Base-by-base conservation (phyloP, 2,113 vertebrate species). In the Dendropsophus ebraccatus region DNA sequence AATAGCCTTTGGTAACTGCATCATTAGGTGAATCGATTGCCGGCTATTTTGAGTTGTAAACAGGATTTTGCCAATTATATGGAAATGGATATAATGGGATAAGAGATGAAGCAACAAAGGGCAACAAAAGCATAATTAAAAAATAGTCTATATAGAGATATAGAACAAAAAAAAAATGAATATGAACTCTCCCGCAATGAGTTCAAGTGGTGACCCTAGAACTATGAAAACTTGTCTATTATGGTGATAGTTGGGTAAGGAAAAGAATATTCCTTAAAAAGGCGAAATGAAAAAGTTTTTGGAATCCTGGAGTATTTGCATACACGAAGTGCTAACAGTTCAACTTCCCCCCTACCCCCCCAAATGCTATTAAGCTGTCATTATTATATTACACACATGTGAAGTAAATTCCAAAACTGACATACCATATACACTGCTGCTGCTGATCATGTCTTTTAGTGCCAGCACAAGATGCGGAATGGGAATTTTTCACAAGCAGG, bases 381-480 rank as follows among this genome's bases (percentile, higher is more conserved):
- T 93, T 92, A 91, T 92, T 94, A 93, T 93, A 86, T 93, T 93
- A 91, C 90, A 94, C 91, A 92, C 92, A 95, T 93, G 93, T 91
- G 91, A 93, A 94, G 94, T 94, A 95, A 94, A 96, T 94, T 90
- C 90, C 91, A 95, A 96, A 96, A 95, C 92, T 92, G 93, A 97
- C 97, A 90, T 98, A 99, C 97, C 98, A 98, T 99, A 97, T 95
- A 99, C 95, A 97, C 96, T 96, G 96, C 94, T 96, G 97, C 97
- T 98, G 96, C 97, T 97, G 97, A 99, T 98, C 98, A 99, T 99
- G 96, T 97, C 97, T 97, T n/a, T 80, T 96, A 96, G 96, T 95
- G 96, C 96, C 95, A 94, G 94, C 96, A 96, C 95, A 96, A 97
- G 96, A 94, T 96, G 95, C 96, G 96, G 96, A 97, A 96, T 95